Evolutionary conservation across 2,888 invertebrate genomes (phyloP), one percentile per base, ranked within the genome.

Genomic region (Eilema sororculum): DNA sequence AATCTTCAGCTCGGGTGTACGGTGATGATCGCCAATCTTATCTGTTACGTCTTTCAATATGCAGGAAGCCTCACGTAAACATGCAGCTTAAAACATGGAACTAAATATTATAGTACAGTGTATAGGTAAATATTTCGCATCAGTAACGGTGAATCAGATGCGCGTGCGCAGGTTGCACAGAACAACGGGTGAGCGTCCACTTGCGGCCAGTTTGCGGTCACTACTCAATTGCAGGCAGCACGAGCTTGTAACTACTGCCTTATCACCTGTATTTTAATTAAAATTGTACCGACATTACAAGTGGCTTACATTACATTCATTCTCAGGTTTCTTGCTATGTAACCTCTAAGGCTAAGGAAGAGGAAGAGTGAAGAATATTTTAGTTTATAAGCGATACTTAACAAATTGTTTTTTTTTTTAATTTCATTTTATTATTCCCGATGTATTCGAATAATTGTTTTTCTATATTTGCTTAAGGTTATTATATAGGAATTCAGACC

Each of bases 161-260:
- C 76, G 73, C 72, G 61, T 60, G 58, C 24, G 66, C 71, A 60
- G 58, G 58, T 57, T 62, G 52, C 33, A 52, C 25, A 20, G 37
- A 20, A 41, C 52, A 65, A 65, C 37, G 67, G 63, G 20, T 20
- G 30, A 33, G 61, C 72, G 65, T 71, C 74, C 62, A 71, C 62
- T 73, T 73, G 78, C 69, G 81, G 83, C 68, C 69, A 64, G 61
- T 16, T 74, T 83, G 82, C 70, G 82, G 82, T 82, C 76, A 69
- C 71, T 69, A 13, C 65, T 74, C 66, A 69, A 74, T 79, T 74
- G 73, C 74, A 73, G 52, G 68, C 65, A 58, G 68, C 64, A 69
- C 71, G 62, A 65, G 62, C 63, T 25, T 56, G 46, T 72, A 66
- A 62, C 66, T 68, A 69, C 69, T 75, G 73, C 66, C 61, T 72